phyloP scores from a whole-genome alignment of 1,140 invertebrate species.

The Zeugodacus cucurbitae region DNA sequence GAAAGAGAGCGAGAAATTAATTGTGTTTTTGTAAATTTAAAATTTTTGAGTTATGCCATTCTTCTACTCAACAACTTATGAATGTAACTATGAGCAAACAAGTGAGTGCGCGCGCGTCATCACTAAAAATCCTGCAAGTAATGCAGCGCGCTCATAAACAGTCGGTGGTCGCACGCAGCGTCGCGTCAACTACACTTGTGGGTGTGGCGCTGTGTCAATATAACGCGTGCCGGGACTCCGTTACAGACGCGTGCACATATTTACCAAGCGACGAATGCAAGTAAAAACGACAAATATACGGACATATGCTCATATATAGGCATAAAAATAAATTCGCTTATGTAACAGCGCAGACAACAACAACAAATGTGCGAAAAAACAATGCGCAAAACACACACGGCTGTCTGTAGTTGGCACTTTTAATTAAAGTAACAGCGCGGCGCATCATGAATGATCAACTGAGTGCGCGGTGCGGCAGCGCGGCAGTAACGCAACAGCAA shows the following conservation, averaged over 20 bases:
- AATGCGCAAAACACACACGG: background rate
- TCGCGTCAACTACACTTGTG: background rate
- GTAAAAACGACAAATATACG: too few species aligned
- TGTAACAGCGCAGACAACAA: background rate
- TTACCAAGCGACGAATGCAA: background rate
- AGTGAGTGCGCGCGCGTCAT: background rate
- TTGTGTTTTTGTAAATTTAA: background rate
- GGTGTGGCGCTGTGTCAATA: background rate
- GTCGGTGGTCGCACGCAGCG: background rate
- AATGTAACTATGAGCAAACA: background rate
- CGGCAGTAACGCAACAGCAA: background rate
- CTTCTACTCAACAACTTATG: background rate
- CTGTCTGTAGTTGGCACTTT: constrained; percentile 34
- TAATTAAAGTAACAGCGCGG: constrained; percentile 28
- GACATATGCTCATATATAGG: background rate
- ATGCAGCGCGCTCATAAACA: background rate
- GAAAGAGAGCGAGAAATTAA: constrained; percentile 47
- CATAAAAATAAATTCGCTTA: background rate
- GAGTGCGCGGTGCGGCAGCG: background rate
- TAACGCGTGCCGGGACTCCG: background rate
- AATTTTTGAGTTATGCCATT: background rate
- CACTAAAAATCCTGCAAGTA: background rate
- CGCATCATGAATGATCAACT: background rate
- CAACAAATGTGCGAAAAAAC: background rate
- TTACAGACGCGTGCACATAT: background rate